These are phyloP conservation scores for Lagocephalus sceleratus DNA, from an alignment of 2,797 vertebrate genomes.

Conservation along the genomic window DNA sequence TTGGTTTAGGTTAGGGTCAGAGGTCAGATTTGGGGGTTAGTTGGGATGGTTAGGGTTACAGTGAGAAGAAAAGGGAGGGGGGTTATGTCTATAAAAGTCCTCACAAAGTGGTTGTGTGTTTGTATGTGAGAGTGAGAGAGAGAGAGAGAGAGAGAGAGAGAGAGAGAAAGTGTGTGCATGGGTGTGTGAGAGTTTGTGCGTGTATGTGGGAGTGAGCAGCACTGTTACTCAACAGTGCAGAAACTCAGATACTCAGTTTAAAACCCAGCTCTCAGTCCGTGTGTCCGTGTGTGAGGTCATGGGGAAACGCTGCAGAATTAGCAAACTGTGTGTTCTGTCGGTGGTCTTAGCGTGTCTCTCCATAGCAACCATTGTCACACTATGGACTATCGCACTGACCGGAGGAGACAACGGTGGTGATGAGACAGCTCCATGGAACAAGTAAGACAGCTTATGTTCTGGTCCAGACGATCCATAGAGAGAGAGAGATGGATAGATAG, in stretches of 20 bases:
- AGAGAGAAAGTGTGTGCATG: no score
- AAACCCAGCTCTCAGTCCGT: no score
- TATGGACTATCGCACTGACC: slow-evolving; percentile 77
- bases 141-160: no score
- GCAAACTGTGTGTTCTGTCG: slow-evolving; percentile 42
- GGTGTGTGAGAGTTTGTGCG: slow-evolving; percentile 8
- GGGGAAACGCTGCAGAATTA: slow-evolving; percentile 45
- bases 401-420: neutral
- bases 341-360: slow-evolving; percentile 54
- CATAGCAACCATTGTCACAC: slow-evolving; percentile 77
- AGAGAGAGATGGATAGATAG: no score
- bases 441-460: slow-evolving; percentile 37
- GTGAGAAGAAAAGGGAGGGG: no score
- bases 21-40: no score
- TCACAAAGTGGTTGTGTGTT: no score
- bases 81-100: no score
- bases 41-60: no score
- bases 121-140: no score
- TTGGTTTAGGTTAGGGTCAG: no score
- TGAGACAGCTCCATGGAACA: slow-evolving; percentile 71
- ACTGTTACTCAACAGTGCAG: neutral
- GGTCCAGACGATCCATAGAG: no score
- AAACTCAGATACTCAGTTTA: neutral
- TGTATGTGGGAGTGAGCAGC: neutral
- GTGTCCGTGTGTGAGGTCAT: slow-evolving; percentile 31